These are phyloP conservation scores for Eretmocerus hayati DNA, from an alignment of 2,888 invertebrate genomes.

Conservation along the genomic window DNA sequence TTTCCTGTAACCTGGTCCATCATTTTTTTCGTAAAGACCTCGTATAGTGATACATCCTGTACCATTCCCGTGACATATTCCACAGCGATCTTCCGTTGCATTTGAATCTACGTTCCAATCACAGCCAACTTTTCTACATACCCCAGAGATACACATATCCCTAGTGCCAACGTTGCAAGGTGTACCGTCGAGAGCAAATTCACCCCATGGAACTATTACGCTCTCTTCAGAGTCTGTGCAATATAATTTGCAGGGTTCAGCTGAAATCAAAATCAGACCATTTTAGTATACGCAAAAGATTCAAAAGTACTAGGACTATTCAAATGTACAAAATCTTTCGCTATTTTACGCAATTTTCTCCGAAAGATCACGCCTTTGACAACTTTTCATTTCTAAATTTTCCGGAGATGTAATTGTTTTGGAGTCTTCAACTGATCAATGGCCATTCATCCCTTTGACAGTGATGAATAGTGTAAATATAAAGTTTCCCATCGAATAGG, in stretches of 20 bases:
- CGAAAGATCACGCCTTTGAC: too few relatives aligned
- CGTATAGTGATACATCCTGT: slow-evolving; percentile 56
- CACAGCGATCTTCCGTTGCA: slow-evolving; percentile 61
- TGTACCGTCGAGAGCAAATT: slow-evolving; percentile 59
- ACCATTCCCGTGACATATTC: slow-evolving; percentile 63
- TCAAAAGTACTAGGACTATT: too few relatives aligned
- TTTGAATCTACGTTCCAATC: slow-evolving; percentile 59
- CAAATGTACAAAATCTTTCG: too few relatives aligned
- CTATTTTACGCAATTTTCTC: too few relatives aligned
- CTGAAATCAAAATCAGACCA: slow-evolving; percentile 35
- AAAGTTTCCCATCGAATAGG: too few relatives aligned
- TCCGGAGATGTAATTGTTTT: too few relatives aligned
- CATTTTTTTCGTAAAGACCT: slow-evolving; percentile 50
- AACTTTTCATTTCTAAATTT: too few relatives aligned
- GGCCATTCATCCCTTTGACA: too few relatives aligned
- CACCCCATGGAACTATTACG: slow-evolving; percentile 54
- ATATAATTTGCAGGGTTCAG: slow-evolving; percentile 55
- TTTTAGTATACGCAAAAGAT: too few relatives aligned
- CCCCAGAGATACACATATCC: slow-evolving; percentile 59
- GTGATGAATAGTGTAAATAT: too few relatives aligned
- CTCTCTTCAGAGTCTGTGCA: slow-evolving; percentile 55
- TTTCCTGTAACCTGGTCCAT: slow-evolving; percentile 53
- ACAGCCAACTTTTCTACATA: slow-evolving; percentile 59
- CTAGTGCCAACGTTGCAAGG: slow-evolving; percentile 56
- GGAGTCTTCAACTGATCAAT: too few relatives aligned